phyloP scores from a whole-genome alignment of 2,888 invertebrate species.

The Cephus sareptanus region DNA sequence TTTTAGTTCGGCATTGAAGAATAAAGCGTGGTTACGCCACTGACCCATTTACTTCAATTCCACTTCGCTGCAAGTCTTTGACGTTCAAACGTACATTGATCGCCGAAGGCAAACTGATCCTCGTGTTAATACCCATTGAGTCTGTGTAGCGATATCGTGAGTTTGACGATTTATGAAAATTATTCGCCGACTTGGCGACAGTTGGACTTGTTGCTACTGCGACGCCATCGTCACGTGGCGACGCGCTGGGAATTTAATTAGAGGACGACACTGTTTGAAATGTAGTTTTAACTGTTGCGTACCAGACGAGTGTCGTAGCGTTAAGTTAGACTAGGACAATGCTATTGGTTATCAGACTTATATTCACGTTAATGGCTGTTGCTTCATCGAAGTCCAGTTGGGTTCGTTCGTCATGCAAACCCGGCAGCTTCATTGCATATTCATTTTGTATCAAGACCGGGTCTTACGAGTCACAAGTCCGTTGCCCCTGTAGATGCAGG shows the following conservation, averaged over 20 bases:
- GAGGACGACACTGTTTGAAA: neutral
- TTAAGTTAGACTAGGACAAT: neutral
- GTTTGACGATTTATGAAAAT: neutral
- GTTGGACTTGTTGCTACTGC: neutral
- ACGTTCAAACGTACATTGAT: neutral
- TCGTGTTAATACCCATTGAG: neutral
- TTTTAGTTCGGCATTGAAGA: neutral
- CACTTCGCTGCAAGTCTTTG: neutral
- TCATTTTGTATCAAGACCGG: neutral
- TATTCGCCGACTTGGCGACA: neutral
- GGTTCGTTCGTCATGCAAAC: neutral
- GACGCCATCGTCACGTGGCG: neutral
- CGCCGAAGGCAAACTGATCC: neutral
- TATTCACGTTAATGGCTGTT: neutral
- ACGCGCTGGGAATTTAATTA: neutral
- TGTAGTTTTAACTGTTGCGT: neutral
- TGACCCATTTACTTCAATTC: neutral
- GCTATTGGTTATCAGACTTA: neutral
- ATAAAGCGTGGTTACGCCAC: neutral
- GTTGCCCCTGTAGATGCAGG: neutral
- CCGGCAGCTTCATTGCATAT: conserved; percentile 1
- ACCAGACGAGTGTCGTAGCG: neutral
- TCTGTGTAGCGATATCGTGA: neutral
- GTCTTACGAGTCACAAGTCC: neutral
- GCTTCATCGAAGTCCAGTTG: neutral